phyloP scores from a whole-genome alignment of 2,888 invertebrate species.

The Rhorus exstirpatorius region DNA sequence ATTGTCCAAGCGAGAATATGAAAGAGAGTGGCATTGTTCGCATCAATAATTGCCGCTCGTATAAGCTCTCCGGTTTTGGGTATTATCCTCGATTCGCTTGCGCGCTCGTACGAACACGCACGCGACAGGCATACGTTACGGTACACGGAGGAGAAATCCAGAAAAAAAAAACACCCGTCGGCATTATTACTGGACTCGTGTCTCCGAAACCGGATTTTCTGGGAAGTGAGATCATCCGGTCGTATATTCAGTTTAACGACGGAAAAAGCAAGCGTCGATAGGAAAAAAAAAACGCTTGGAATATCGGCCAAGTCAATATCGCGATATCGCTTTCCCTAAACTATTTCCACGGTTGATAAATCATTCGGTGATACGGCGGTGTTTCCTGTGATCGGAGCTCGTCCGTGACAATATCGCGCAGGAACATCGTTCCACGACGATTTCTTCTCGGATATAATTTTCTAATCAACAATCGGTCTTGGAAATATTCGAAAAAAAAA shows the following conservation, averaged over 20 bases:
- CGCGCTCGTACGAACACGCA: background rate
- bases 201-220: conserved; percentile 24
- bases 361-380: conserved; percentile 52
- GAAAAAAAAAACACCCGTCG: conserved; percentile 43
- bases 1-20: background rate
- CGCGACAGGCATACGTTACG: background rate
- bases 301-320: conserved; percentile 73
- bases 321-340: conserved; percentile 52
- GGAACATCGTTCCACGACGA: conserved; percentile 22
- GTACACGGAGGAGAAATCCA: background rate
- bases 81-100: conserved; percentile 58
- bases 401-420: conserved; percentile 26
- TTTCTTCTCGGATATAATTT: conserved; percentile 18
- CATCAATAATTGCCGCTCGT: conserved; percentile 51
- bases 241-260: conserved; percentile 79
- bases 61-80: conserved; percentile 30
- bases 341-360: conserved; percentile 68
- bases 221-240: conserved; percentile 68
- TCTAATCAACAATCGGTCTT: conserved; percentile 50
- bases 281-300: conserved; percentile 75
- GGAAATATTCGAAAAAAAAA: conserved; percentile 7
- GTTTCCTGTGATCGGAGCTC: background rate
- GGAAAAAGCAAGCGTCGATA: conserved; percentile 74
- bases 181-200: conserved; percentile 55
- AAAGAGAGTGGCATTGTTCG: conserved; percentile 30